Conservation (phyloP, 2,797 vertebrate species). For the Gymnoscopelus braueri region DNA sequence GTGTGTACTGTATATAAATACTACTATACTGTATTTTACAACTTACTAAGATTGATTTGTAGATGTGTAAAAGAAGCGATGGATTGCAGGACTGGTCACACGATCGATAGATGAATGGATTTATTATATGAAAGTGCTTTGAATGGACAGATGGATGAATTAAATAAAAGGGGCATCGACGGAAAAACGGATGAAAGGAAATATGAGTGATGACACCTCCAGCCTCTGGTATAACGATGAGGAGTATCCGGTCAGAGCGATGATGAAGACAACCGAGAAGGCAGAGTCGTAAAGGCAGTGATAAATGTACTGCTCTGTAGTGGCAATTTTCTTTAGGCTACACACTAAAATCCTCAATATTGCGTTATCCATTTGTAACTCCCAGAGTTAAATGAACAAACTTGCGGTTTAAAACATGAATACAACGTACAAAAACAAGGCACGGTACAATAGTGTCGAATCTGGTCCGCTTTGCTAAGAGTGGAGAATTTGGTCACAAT, state of each 20-base stretch:
- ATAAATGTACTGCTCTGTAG: slow-evolving; percentile 40
- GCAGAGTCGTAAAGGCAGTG: slow-evolving; percentile 19
- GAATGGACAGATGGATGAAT: slow-evolving; percentile 32
- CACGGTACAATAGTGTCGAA: slow-evolving; percentile 32
- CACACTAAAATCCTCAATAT: neutral
- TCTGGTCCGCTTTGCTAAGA: slow-evolving; percentile 15
- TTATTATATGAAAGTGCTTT: slow-evolving; percentile 31
- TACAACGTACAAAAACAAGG: slow-evolving; percentile 12
- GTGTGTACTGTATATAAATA: too few species aligned
- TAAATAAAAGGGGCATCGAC: slow-evolving; percentile 7
- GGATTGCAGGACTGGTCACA: slow-evolving; percentile 1
- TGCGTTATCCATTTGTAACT: too few species aligned
- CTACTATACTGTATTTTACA: too few species aligned
- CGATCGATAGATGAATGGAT: slow-evolving; percentile 39
- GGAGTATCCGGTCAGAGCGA: slow-evolving; percentile 13
- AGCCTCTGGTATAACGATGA: slow-evolving; percentile 43
- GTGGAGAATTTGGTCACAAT: slow-evolving; percentile 10
- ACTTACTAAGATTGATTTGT: neutral
- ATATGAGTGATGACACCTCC: slow-evolving; percentile 32
- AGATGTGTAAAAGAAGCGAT: slow-evolving; percentile 27
- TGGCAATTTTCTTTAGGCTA: slow-evolving; percentile 48
- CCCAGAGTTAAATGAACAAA: too few species aligned
- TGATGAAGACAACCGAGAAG: slow-evolving; percentile 34
- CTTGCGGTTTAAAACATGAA: too few species aligned
- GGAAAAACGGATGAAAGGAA: slow-evolving; percentile 37